A percentile compares a stretch with the other conserved stretches of the same genome.
Conservation (phyloP, 2,888 invertebrate species). For the Cynaeus angustus region DNA sequence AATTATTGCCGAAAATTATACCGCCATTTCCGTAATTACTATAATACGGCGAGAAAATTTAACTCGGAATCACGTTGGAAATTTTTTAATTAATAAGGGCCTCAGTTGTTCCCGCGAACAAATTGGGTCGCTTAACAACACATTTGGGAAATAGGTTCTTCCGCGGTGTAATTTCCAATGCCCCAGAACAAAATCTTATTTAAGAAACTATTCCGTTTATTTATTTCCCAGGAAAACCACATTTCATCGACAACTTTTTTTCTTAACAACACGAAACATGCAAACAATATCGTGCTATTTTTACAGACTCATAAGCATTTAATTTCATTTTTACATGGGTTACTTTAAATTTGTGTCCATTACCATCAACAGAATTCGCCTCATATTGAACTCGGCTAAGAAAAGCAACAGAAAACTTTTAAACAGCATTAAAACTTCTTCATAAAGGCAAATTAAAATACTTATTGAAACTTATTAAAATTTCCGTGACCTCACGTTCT, state of each 20-base stretch:
- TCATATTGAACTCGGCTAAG: conserved; percentile 19
- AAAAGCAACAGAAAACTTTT: conserved; percentile 25
- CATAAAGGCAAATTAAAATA: conserved; percentile 31
- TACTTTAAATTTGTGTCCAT: conserved; percentile 33
- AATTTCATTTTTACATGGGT: conserved; percentile 20
- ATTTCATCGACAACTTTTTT: conserved; percentile 1
- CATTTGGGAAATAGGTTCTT: conserved; percentile 33
- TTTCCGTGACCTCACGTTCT: conserved; percentile 32
- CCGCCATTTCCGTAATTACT: conserved; percentile 23
- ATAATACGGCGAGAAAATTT: conserved; percentile 20
- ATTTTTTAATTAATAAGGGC: conserved; percentile 33
- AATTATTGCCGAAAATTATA: conserved; percentile 28
- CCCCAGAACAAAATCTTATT: conserved; percentile 10
- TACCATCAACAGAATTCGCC: conserved; percentile 28
- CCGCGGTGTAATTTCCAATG: conserved; percentile 9
- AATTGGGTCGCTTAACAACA: conserved; percentile 27
- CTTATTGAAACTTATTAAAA: conserved; percentile 40
- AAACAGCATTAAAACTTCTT: conserved; percentile 35
- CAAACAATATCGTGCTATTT: conserved; percentile 4
- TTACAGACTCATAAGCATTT: conserved; percentile 12
- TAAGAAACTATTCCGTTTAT: conserved; percentile 5
- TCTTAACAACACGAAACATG: too few species aligned
- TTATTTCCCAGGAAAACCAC: conserved; percentile 6
- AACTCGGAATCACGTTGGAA: conserved; percentile 23
- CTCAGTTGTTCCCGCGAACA: conserved; percentile 22